phyloP scores from a whole-genome alignment of 2,888 invertebrate genomes.

The Aporophyla lueneburgensis region DNA sequence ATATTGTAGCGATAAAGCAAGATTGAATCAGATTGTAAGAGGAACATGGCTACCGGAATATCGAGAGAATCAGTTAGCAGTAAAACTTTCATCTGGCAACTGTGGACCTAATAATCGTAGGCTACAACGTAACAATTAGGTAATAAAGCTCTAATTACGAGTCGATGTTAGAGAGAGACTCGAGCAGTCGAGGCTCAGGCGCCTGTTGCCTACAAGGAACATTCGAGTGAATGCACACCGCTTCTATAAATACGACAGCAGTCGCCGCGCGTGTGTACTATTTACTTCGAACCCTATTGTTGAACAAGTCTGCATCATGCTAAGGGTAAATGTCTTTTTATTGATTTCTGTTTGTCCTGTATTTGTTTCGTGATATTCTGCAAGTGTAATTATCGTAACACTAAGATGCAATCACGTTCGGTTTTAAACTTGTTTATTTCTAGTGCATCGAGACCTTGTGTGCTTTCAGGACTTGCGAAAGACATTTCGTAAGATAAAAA shows the following conservation, averaged over 20 bases:
- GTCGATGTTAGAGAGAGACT: conserved; percentile 52
- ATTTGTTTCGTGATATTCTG: conserved; percentile 14
- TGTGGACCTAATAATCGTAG: conserved; percentile 18
- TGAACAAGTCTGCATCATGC: conserved; percentile 76
- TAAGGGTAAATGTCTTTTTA: conserved; percentile 76
- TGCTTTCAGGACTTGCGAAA: conserved; percentile 30
- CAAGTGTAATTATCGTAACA: conserved; percentile 13
- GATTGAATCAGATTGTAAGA: conserved; percentile 31
- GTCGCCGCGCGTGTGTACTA: conserved; percentile 70
- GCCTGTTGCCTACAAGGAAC: conserved; percentile 75
- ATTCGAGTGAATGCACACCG: conserved; percentile 82
- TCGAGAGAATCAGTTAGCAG: conserved; percentile 26
- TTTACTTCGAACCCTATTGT: conserved; percentile 79
- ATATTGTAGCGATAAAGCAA: conserved; percentile 7
- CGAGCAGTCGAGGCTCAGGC: conserved; percentile 62
- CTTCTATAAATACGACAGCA: conserved; percentile 83
- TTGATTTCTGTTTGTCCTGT: conserved; percentile 37
- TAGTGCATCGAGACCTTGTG: conserved; percentile 12
- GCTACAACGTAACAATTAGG: conserved; percentile 52
- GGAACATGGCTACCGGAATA: conserved; percentile 6
- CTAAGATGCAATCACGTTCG: neutral
- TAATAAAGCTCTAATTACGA: conserved; percentile 54
- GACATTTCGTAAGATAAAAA: conserved; percentile 13
- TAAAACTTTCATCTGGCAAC: conserved; percentile 33
- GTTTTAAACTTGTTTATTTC: conserved; percentile 39